A percentile compares a stretch with the other conserved stretches of the same genome.
phyloP scores from a whole-genome alignment of 2,113 vertebrate genomes.

The Oenanthe melanoleuca region DNA sequence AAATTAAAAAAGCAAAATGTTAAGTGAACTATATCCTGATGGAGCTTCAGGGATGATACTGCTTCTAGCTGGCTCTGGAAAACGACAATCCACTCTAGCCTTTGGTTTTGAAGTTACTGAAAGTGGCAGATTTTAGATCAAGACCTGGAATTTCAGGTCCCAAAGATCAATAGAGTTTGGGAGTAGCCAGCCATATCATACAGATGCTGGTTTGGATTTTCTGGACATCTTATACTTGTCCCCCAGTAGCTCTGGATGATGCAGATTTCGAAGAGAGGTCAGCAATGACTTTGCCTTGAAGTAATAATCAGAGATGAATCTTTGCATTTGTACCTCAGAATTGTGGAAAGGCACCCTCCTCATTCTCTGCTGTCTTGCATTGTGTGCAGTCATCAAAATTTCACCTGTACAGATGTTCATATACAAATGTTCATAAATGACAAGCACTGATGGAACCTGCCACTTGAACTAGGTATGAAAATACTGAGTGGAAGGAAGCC shows the following conservation, averaged over 20 bases:
- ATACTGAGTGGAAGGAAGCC: rapidly evolving
- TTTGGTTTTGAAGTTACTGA: neutral
- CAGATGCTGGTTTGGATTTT: neutral
- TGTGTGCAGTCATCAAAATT: neutral
- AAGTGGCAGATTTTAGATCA: neutral
- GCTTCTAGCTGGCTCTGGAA: neutral
- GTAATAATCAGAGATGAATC: neutral
- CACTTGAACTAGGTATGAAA: neutral
- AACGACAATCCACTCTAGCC: neutral
- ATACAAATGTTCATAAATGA: neutral
- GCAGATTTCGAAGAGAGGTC: neutral
- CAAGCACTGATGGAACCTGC: neutral
- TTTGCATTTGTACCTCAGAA: neutral
- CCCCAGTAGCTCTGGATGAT: neutral
- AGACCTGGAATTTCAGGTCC: neutral
- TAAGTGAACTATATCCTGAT: neutral
- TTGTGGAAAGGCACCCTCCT: neutral
- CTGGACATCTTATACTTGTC: neutral
- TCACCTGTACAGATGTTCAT: neutral
- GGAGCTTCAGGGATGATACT: neutral
- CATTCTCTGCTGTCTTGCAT: neutral
- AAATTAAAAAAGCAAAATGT: neutral
- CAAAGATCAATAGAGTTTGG: neutral
- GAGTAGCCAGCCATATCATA: neutral
- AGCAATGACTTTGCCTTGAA: neutral